phyloP scores from a whole-genome alignment of 2,888 invertebrate species.

The Nomada hirtipes region DNA sequence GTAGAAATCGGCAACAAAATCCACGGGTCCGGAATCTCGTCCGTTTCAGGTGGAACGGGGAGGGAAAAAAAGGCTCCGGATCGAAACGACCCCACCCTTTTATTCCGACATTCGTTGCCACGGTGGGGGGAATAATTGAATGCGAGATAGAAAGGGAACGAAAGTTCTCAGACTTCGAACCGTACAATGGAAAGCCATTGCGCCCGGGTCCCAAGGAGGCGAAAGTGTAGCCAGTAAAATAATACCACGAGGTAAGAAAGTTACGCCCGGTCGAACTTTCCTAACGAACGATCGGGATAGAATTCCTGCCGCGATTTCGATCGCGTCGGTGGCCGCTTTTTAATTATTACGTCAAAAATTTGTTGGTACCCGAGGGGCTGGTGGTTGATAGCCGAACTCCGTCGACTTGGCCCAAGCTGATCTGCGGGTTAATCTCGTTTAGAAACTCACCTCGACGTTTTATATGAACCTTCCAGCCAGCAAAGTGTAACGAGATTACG shows the following conservation, averaged over 20 bases:
- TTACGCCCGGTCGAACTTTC: conserved; percentile 16
- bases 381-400: conserved; percentile 52
- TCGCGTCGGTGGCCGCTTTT: conserved; percentile 8
- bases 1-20: neutral
- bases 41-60: neutral
- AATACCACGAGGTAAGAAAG: conserved; percentile 22
- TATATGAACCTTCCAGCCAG: conserved; percentile 66
- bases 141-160: neutral
- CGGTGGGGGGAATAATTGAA: neutral
- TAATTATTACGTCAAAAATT: conserved; percentile 46
- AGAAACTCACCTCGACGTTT: conserved; percentile 69
- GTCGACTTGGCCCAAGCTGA: conserved; percentile 51
- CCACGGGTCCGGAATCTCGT: neutral
- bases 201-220: neutral
- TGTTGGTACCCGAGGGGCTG: conserved; percentile 16
- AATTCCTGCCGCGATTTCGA: conserved; percentile 18
- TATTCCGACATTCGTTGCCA: neutral
- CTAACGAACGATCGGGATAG: conserved; percentile 21
- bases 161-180: conserved; percentile 17
- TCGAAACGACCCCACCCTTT: neutral
- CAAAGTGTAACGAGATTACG: conserved; percentile 72
- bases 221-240: conserved; percentile 22
- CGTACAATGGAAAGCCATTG: neutral
- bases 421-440: conserved; percentile 70
- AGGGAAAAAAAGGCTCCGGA: too few species aligned